Base-by-base conservation (phyloP, 1,140 invertebrate genomes). In the Callitettix versicolor region DNA sequence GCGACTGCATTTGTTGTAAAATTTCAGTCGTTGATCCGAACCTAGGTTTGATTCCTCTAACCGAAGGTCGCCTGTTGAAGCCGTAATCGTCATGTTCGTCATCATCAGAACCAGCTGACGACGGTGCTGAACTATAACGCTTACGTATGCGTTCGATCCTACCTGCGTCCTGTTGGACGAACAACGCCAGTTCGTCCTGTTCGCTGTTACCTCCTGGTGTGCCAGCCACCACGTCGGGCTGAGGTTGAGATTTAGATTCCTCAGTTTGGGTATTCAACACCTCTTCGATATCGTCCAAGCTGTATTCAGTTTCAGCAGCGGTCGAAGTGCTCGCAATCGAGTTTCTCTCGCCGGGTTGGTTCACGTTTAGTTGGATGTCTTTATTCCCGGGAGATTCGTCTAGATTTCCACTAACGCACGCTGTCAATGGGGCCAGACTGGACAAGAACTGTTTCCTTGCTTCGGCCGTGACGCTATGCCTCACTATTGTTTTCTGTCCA, bases 61-160 rank as follows among this genome's bases (percentile, higher is more conserved):
- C 89, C 0, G 88, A 88, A 0, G 90, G 89, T 7, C 90, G 73
- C n/a, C 86, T 75, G 62, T 88, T 86, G 67, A 94, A 92, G 4
- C 88, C 90, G 58, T 92, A 91, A 63, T 91, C 88, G 58, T 91
- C 89, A 57, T 88, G 78, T 63, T 91, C 88, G 54, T 88, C 82
- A 54, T 85, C 85, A 17, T 79, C 79, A 55, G 71, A 74, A 24
- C 59, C 59, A 18, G 55, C 41, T 18, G 52, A 44, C 49, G 70
- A 73, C 1, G 57, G 33, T 11, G 57, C 33, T 3, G 53, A 60
- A 48, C 50, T 60, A 58, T 79, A 91, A 17, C 88, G 77, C 60
- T 87, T 84, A 57, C 85, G 81, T 2, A 91, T 78, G 21, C 88
- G 72, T 62, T 92, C 88, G 0, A 86, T 88, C 22, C 89, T 71